These are phyloP conservation scores for Cephalopholis sonnerati DNA, from an alignment of 2,113 vertebrate genomes.

Conservation along the genomic window DNA sequence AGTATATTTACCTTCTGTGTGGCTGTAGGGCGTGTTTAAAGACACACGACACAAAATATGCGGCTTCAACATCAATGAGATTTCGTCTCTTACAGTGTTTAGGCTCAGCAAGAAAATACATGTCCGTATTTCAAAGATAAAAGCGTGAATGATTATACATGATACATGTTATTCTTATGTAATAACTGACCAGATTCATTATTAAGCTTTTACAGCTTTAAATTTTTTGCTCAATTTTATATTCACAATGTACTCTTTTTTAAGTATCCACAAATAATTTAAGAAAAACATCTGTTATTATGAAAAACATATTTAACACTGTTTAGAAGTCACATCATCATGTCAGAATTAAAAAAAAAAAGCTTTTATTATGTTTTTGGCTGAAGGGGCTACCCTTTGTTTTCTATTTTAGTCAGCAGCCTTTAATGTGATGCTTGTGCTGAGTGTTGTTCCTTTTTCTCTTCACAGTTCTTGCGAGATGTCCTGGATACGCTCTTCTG, in stretches of 20 bases:
- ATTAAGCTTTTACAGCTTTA: neutral
- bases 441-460: constrained; percentile 33
- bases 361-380: constrained; percentile 2
- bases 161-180: neutral
- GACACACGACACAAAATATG: neutral
- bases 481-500: constrained; percentile 95
- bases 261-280: neutral
- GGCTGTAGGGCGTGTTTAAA: neutral
- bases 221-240: neutral
- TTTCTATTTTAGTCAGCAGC: constrained; percentile 52
- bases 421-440: constrained; percentile 49
- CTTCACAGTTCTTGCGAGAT: constrained; percentile 92
- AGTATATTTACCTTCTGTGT: constrained; percentile 2
- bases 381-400: constrained; percentile 49
- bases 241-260: neutral
- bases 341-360: neutral
- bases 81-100: no score
- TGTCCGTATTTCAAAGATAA: neutral
- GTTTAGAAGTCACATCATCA: neutral
- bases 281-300: neutral
- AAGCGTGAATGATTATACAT: neutral
- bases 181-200: neutral
- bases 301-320: neutral
- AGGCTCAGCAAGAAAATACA: neutral
- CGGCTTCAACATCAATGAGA: neutral